Percentiles rank a stretch among this genome's conserved stretches.
phyloP scores from a whole-genome alignment of 1,140 invertebrate species.

The Archivesica marissinica region DNA sequence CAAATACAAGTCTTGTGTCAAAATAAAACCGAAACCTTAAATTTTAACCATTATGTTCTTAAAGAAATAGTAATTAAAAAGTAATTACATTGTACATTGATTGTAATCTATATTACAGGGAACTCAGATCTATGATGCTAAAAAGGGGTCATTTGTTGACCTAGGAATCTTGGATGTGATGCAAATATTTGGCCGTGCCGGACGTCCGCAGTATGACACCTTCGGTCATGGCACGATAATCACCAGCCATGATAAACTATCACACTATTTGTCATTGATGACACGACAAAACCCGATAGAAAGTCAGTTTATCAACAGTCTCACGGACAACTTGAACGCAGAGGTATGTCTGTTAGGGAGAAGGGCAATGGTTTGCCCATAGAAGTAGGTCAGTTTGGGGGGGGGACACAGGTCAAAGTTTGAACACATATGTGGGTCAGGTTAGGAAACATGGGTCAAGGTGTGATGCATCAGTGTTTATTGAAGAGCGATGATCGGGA shows the following conservation, averaged over 20 bases:
- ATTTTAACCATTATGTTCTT: no score
- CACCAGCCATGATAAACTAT: slow-evolving; percentile 95
- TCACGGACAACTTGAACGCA: slow-evolving; percentile 99
- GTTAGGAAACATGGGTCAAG: no score
- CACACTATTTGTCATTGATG: slow-evolving; percentile 96
- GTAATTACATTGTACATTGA: no score
- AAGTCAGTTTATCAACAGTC: slow-evolving; percentile 95
- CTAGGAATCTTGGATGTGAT: slow-evolving; percentile 98
- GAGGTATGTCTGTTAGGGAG: slow-evolving; percentile 93
- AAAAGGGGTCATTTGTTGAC: slow-evolving; percentile 97
- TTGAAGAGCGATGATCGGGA: no score
- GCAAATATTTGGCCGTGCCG: slow-evolving; percentile 99
- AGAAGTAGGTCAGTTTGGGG: no score
- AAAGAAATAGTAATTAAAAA: no score
- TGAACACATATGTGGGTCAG: no score
- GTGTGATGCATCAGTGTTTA: no score
- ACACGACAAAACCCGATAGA: slow-evolving; percentile 99
- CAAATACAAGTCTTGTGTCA: no score
- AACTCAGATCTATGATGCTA: slow-evolving; percentile 98
- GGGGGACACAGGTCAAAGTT: no score
- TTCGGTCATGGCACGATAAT: slow-evolving; percentile 97
- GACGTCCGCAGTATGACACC: slow-evolving; percentile 92
- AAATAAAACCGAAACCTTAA: no score
- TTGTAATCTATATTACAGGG: slow-evolving; percentile 90
- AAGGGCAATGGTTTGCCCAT: no score